These are phyloP conservation scores for Petrocephalus microphthalmus DNA, from an alignment of 2,113 vertebrate genomes.

Conservation along the genomic window DNA sequence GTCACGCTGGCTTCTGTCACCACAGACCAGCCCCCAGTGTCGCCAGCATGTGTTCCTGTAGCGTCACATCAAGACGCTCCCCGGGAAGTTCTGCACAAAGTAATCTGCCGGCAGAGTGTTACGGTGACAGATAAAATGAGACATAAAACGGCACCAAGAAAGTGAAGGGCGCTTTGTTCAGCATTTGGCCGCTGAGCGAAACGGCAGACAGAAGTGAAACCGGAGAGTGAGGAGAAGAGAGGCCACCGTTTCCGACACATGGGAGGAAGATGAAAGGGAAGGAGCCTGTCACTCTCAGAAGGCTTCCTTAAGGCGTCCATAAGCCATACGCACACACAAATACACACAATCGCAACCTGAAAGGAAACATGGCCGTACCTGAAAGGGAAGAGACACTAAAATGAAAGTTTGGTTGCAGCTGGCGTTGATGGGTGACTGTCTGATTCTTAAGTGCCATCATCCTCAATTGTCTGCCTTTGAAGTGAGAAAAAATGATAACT, in stretches of 20 bases:
- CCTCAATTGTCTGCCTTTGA: slow-evolving; percentile 26
- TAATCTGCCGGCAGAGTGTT: background rate
- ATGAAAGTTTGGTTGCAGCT: slow-evolving; percentile 1
- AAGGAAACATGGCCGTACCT: background rate
- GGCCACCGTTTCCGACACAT: background rate
- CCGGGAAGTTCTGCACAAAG: background rate
- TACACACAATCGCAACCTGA: background rate
- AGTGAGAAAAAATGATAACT: slow-evolving; percentile 12
- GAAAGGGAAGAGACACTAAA: slow-evolving; percentile 5
- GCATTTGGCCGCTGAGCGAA: background rate
- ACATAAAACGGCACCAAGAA: background rate
- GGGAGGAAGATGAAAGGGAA: slow-evolving; percentile 7
- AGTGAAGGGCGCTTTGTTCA: background rate
- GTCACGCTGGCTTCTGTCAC: background rate
- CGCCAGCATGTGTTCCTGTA: background rate
- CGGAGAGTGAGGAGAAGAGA: background rate
- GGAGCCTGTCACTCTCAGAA: slow-evolving; percentile 12
- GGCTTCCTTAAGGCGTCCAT: slow-evolving; percentile 23
- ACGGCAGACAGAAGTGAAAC: background rate
- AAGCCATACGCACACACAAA: background rate
- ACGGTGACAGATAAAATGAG: background rate
- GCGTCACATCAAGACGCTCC: background rate
- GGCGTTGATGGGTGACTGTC: slow-evolving; percentile 12
- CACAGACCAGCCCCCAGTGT: background rate
- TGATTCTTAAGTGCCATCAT: background rate